Base-by-base conservation (phyloP, 1,140 invertebrate species). In the Penaeus chinensis region DNA sequence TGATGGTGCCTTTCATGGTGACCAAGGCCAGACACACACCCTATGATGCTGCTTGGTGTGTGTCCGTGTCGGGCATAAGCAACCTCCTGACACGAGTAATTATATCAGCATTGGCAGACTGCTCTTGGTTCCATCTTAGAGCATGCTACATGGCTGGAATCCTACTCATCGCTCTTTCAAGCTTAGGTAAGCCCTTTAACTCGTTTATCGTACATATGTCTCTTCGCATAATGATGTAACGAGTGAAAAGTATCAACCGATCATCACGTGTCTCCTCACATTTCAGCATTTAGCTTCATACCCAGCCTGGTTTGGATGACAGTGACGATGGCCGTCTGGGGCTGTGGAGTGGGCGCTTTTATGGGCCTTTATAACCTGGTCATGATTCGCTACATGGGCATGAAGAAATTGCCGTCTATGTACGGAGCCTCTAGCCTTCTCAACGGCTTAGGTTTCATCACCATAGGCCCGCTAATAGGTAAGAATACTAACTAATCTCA, bases 371-470 rank as follows among this genome's bases (percentile, higher is more conserved):
- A 22, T 27, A 76, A 84, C 54, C 54, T 84, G n/a, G 11, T 77
- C 54, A 84, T 77, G 32, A 37, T 77, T n/a, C 69, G 77, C 42
- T 84, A 84, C 83, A 84, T 84, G 83, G 71, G 71, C 13, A 18
- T 84, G 13, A 60, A 77, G 4, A 62, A 77, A n/a, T 5, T 84
- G 18, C 18, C 47, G 11, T 60, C 69, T 22, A 84, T 62, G 16
- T 61, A 62, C 20, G 83, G 83, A 19, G 20, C 74, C 18, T 22
- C 32, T 8, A 32, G 42, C 11, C 60, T 84, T 3, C 54, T 61
- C 10, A 76, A 16, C n/a, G 71, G 47, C 18, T 10, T 77, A 2
- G 69, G 83, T 27, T 76, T 77, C 60, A 24, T 61, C 19, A 62
- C 24, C n/a, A n/a, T 84, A 18, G 83, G 83, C 18, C 83, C 83